Base-by-base conservation (phyloP, 2,113 vertebrate genomes). In the Caracal caracal region DNA sequence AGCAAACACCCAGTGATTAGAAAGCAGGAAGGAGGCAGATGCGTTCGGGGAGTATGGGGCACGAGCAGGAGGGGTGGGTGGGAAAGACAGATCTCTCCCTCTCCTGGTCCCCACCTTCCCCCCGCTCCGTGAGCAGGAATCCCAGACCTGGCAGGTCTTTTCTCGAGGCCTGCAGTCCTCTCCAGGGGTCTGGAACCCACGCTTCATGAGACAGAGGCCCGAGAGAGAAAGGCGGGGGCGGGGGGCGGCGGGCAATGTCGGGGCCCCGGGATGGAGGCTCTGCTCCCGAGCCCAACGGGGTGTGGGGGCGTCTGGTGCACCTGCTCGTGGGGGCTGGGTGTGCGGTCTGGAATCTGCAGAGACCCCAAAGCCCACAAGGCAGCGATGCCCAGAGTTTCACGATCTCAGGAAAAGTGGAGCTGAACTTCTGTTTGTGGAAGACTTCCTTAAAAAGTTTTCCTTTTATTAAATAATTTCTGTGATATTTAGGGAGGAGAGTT, bases 401-500 rank as follows among this genome's bases (percentile, higher is more conserved):
- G 15, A 0, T n/a, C 96, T 88, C 53, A 30, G 53, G 37, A 66
- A 71, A 84, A 65, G 83, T 1, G 53, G 28, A 82, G 83, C 90
- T 24, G 53, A 88, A 47, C n/a, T 4, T 2, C 0, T 4, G 17
- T 11, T 56, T 95, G 56, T 33, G 47, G 76, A 80, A 83, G 80
- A 68, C 84, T 71, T 65, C 24, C 20, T 96, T 47, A 65, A 66
- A 90, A 76, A 95, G 89, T 26, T 93, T n/a, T 86, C 37, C n/a
- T 79, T 30, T 79, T 33, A 79, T 80, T 49, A 75, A 91, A 93
- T 81, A 94, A 87, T 80, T 1, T 70, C 96, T 2, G 43, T 97
- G 97, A 88, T 96, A 96, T 97, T 97, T 97, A 93, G 90, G 94
- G 65, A 76, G 1, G 40, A 43, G 65, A 3, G 78, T 65, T 26